Evolutionary conservation across 1,140 invertebrate species (phyloP).

Genomic region (Meloidogyne floridensis): DNA sequence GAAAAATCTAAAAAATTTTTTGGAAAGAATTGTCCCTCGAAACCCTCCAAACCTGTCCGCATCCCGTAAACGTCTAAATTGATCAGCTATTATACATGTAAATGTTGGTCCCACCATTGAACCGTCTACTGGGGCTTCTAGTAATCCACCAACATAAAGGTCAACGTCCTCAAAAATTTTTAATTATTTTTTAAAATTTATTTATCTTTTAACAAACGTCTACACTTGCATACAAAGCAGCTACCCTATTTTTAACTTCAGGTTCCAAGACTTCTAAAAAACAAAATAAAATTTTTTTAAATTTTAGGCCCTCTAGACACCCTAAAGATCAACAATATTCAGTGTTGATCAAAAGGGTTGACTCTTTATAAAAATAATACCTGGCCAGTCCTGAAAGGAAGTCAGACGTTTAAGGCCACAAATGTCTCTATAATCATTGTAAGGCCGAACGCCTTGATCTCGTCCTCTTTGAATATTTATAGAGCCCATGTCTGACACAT

Average conservation of each 20-base stretch:
- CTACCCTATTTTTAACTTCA: constrained; percentile 38
- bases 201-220: constrained; percentile 20
- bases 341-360: too few relatives aligned
- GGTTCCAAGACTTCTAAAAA: constrained; percentile 48
- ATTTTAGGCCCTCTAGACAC: too few relatives aligned
- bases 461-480: constrained; percentile 75
- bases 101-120: constrained; percentile 54
- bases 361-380: constrained; percentile 5
- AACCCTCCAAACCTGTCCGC: constrained; percentile 43
- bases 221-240: constrained; percentile 38
- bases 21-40: background rate
- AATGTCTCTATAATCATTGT: constrained; percentile 78
- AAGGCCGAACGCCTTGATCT: constrained; percentile 84
- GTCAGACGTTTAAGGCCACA: constrained; percentile 77
- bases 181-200: background rate
- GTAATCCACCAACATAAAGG: constrained; percentile 51
- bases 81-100: constrained; percentile 51
- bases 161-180: constrained; percentile 35
- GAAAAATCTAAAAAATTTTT: constrained; percentile 40
- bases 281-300: background rate
- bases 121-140: constrained; percentile 47
- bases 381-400: constrained; percentile 76
- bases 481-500: constrained; percentile 40
- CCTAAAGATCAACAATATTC: too few relatives aligned
- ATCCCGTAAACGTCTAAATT: constrained; percentile 48